Evolutionary conservation across 2,797 vertebrate genomes (phyloP).

Genomic region (Pangasius macronema): DNA sequence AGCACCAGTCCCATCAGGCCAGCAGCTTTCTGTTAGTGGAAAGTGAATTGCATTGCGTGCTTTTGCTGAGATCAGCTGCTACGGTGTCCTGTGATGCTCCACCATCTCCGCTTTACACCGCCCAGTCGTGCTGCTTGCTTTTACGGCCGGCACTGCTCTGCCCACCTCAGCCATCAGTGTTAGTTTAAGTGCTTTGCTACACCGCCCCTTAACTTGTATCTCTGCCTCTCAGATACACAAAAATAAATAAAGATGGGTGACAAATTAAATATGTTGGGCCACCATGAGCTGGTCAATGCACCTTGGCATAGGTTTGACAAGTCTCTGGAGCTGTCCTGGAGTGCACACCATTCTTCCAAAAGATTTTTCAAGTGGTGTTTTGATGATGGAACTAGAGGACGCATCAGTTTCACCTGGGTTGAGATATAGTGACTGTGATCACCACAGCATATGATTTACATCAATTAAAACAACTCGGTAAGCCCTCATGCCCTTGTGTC

Average conservation of each 20-base stretch:
- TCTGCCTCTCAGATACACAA: neutral
- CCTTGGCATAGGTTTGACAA: neutral
- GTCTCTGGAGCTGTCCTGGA: neutral
- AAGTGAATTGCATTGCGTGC: slow-evolving; percentile 10
- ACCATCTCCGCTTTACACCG: slow-evolving; percentile 10
- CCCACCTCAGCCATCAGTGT: neutral
- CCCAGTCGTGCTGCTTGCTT: slow-evolving; percentile 1
- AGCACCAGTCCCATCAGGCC: slow-evolving; percentile 34
- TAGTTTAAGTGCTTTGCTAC: slow-evolving; percentile 17
- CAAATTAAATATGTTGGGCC: neutral
- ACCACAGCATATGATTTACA: neutral
- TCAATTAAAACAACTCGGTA: neutral
- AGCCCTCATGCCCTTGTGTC: neutral
- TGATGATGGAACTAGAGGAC: neutral
- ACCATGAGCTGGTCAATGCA: neutral
- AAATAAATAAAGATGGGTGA: neutral
- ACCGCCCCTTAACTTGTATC: neutral
- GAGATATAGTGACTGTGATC: neutral
- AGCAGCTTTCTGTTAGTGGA: slow-evolving; percentile 5
- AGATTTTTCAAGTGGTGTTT: neutral
- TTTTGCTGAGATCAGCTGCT: slow-evolving; percentile 48
- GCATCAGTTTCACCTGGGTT: neutral
- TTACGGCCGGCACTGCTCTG: slow-evolving; percentile 9
- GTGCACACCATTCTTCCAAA: neutral
- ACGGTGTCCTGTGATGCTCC: slow-evolving; percentile 27